Base-by-base conservation (phyloP, 2,888 invertebrate species). In the Dorcus parallelipipedus region DNA sequence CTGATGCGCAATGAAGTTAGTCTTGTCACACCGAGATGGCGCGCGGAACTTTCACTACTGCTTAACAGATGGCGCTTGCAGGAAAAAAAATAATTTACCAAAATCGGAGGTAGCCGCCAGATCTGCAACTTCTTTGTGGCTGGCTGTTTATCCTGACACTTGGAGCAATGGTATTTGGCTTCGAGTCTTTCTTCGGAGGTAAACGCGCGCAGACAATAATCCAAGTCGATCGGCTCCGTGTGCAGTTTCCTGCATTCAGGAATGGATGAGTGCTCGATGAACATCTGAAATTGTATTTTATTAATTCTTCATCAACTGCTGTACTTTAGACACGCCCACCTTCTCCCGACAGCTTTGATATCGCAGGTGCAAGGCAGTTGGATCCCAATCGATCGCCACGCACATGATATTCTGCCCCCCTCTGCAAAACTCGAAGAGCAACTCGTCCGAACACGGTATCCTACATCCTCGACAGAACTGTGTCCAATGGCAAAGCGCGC, bases 321-420 rank as follows among this genome's bases (percentile, higher is more conserved):
- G 9, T 23, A 33, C 6, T 3, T n/a, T 26, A 3, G 10, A 3
- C 4, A 10, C 17, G n/a, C 52, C 26, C 61, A 75, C 74, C 66
- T 76, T 76, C 56, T 78, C 78, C 42, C 78, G 65, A 51, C 70
- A 72, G 61, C 74, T 76, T 59, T 78, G 78, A 59, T 76, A 95
- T 41, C 95, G 84, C 68, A 96, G 84, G 80, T 96, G 95, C 68
- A 95, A 81, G 48, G 95, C 95, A 0, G 95, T 95, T 60, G 94
- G 94, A 78, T 96, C 95, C 95, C 96, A 96, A 81, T 96, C 95
- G 62, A 96, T 89, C 62, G 94, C 93, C 64, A 95, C 82, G 73
- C 84, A 78, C 69, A 82, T 73, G 17, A 65, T 67, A 45, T 67
- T 67, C 9, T 70, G 66, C 4, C 62, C 63, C 3, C 58, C 52